phyloP scores from a whole-genome alignment of 2,797 vertebrate species.

The Linurgus olivaceus region DNA sequence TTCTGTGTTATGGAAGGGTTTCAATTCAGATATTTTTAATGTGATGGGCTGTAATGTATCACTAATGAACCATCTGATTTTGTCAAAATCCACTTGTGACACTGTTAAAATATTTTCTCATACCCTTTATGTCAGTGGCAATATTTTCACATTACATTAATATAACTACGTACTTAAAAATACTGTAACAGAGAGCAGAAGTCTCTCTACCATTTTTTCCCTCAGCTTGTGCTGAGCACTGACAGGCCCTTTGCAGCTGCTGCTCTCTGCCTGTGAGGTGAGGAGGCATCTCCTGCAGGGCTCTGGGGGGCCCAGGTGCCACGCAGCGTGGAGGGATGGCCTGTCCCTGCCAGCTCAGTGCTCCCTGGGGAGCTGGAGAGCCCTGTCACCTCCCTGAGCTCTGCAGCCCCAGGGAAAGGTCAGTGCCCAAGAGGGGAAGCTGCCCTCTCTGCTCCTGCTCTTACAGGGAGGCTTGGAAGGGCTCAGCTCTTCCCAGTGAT shows the following conservation, averaged over 20 bases:
- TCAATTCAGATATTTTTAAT: not conserved
- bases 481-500: not conserved
- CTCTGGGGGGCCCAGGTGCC: not conserved
- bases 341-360: rapidly evolving
- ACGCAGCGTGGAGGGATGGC: not conserved
- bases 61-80: not conserved
- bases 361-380: not conserved
- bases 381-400: rapidly evolving
- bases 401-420: not conserved
- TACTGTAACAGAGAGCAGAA: not conserved
- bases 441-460: rapidly evolving
- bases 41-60: not conserved
- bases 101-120: not conserved
- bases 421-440: not conserved
- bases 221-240: rapidly evolving
- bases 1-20: not conserved
- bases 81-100: not conserved
- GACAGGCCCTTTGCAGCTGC: rapidly evolving
- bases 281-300: not conserved
- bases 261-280: rapidly evolving
- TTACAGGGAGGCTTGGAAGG: not conserved
- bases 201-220: not conserved
- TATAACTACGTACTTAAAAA: not conserved
- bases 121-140: not conserved
- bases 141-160: not conserved